These are phyloP conservation scores for Anoura caudifer DNA, from an alignment of 2,113 vertebrate species.

Conservation along the genomic window DNA sequence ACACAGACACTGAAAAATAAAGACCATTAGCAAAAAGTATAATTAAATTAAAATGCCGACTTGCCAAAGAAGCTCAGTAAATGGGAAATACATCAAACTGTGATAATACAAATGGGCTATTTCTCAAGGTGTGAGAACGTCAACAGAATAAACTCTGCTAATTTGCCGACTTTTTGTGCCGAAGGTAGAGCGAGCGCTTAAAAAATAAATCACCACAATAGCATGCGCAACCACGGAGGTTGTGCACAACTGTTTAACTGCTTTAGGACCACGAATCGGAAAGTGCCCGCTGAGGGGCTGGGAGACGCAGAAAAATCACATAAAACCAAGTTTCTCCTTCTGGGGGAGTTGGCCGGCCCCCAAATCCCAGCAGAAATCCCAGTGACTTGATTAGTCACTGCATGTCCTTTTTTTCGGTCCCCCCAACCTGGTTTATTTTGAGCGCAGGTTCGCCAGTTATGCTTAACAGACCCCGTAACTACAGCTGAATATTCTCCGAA, in stretches of 20 bases:
- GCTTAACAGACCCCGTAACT: not conserved
- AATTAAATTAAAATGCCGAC: conserved; percentile 90
- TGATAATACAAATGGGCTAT: conserved; percentile 86
- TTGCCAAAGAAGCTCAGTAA: conserved; percentile 82
- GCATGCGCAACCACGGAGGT: conserved; percentile 15
- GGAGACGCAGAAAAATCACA: not conserved
- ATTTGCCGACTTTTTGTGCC: conserved; percentile 77
- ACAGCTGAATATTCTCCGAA: not conserved
- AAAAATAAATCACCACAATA: conserved; percentile 71
- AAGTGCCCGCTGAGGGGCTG: rapidly evolving
- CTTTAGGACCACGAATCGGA: not conserved
- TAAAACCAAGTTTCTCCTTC: not conserved
- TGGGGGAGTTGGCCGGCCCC: not conserved
- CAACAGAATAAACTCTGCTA: conserved; percentile 82
- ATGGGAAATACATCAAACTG: conserved; percentile 87
- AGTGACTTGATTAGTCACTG: not conserved
- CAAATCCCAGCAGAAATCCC: not conserved
- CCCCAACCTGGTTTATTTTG: conserved; percentile 17
- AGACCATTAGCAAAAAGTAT: conserved; percentile 89
- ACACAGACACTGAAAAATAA: conserved; percentile 89
- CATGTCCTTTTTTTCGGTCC: not conserved
- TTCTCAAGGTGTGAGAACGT: conserved; percentile 86
- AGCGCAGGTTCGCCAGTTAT: not conserved
- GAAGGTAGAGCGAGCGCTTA: conserved; percentile 68
- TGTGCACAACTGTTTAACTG: not conserved